phyloP scores from a whole-genome alignment of 2,797 vertebrate species.

The Anas acuta region DNA sequence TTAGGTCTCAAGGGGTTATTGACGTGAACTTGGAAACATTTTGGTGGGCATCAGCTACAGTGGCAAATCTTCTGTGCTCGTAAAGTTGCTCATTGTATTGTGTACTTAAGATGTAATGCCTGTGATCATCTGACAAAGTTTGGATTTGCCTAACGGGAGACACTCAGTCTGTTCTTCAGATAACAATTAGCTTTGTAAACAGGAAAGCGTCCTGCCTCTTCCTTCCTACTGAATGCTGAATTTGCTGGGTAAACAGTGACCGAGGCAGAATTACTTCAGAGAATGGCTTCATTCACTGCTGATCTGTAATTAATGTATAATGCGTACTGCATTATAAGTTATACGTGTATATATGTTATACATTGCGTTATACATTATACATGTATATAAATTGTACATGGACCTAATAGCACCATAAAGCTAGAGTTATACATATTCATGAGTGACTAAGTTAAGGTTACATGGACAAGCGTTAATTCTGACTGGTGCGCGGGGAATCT shows the following conservation, averaged over 20 bases:
- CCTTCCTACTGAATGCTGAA: neutral
- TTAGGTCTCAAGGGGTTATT: neutral
- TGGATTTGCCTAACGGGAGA: neutral
- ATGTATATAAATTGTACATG: too few species aligned
- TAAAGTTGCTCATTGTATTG: neutral
- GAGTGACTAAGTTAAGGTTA: neutral
- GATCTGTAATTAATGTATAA: neutral
- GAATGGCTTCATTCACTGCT: neutral
- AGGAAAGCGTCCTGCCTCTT: neutral
- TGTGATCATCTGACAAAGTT: neutral
- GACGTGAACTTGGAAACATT: neutral
- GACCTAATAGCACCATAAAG: neutral
- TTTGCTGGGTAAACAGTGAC: neutral
- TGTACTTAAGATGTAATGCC: neutral
- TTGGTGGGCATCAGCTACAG: neutral
- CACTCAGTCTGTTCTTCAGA: neutral
- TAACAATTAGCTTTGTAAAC: neutral
- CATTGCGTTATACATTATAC: too few species aligned
- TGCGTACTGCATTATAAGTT: neutral
- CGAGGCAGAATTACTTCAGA: neutral
- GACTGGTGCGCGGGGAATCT: neutral
- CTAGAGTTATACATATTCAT: neutral
- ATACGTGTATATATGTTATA: too few species aligned
- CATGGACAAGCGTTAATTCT: neutral
- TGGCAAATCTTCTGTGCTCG: neutral